These are phyloP conservation scores for Capromys pilorides DNA, from an alignment of 2,797 vertebrate genomes.

Conservation along the genomic window DNA sequence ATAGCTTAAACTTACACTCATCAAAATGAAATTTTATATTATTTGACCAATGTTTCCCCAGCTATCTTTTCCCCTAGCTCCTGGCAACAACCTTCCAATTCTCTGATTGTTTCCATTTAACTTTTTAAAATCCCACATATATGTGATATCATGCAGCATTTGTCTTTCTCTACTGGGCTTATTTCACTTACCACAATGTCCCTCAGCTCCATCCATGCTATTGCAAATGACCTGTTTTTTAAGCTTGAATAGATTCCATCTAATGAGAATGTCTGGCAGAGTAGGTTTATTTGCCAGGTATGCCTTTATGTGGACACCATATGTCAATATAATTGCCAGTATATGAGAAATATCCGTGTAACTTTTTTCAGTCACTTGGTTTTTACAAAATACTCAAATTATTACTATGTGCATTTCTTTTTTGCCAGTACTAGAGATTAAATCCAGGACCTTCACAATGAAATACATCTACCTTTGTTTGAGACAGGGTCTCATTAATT, in stretches of 20 bases:
- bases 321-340: neutral
- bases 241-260: neutral
- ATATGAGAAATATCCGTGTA: neutral
- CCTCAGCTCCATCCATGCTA: neutral
- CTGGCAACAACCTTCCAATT: neutral
- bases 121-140: neutral
- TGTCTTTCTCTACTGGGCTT: neutral
- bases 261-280: neutral
- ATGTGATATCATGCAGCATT: neutral
- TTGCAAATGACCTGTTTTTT: neutral
- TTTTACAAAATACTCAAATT: neutral
- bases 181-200: neutral
- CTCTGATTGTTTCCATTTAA: neutral
- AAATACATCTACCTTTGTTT: neutral
- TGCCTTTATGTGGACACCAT: neutral
- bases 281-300: neutral
- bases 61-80: neutral
- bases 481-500: neutral
- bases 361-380: neutral
- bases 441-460: neutral
- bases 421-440: neutral
- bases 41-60: neutral
- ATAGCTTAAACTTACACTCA: neutral
- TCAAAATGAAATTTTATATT: neutral
- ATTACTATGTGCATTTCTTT: neutral